These are phyloP conservation scores for Xestia rhomboidea DNA, from an alignment of 2,888 invertebrate genomes.

Conservation along the genomic window DNA sequence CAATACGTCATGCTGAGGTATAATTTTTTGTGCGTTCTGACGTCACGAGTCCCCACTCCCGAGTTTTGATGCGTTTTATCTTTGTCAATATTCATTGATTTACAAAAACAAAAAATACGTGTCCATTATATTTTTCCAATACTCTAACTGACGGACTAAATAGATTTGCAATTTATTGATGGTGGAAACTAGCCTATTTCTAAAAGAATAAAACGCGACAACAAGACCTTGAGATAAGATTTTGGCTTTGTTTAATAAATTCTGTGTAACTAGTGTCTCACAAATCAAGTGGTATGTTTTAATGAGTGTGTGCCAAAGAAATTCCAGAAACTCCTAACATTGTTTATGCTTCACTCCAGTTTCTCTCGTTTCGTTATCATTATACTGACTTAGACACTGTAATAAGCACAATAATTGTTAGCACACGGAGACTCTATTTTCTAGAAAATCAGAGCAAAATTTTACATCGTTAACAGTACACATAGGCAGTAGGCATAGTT, in stretches of 20 bases:
- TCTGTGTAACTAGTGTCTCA: background rate
- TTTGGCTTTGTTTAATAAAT: background rate
- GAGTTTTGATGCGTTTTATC: too few relatives aligned
- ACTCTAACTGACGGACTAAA: too few relatives aligned
- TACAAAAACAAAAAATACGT: too few relatives aligned
- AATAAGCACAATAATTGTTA: conserved; percentile 6
- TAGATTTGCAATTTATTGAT: too few relatives aligned
- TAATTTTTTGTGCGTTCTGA: too few relatives aligned
- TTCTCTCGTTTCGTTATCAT: background rate
- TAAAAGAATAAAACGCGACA: background rate
- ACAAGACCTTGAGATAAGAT: background rate
- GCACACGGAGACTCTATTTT: background rate
- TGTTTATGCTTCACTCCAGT: conserved; percentile 16
- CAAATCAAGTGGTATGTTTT: conserved; percentile 8
- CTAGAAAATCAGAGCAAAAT: background rate
- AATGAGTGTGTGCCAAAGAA: conserved; percentile 6
- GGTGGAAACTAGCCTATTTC: too few relatives aligned
- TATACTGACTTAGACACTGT: conserved; percentile 2
- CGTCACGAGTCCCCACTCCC: too few relatives aligned
- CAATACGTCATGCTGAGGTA: too few relatives aligned
- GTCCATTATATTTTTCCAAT: too few relatives aligned
- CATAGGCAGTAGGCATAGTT: too few relatives aligned
- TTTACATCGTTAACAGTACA: too few relatives aligned
- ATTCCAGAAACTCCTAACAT: background rate
- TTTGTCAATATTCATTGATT: too few relatives aligned